Evolutionary conservation across 2,113 vertebrate genomes (phyloP), one percentile per base, ranked within the genome.

Genomic region (Bostrychus sinensis): DNA sequence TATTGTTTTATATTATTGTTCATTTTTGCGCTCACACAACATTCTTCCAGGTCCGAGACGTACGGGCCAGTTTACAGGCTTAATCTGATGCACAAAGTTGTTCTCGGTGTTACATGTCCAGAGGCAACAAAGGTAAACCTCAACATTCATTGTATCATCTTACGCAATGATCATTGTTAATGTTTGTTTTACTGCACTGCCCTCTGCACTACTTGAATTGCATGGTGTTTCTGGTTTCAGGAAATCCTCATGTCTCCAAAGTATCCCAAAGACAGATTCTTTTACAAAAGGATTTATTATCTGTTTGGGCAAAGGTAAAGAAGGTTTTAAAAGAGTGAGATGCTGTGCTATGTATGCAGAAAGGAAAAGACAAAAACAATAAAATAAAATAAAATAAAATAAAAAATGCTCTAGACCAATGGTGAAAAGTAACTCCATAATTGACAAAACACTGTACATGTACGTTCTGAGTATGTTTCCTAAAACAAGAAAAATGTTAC

Each of bases 241-340:
- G 87, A 91, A 60, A 22, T 92, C 28, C 34, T 93, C 78, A 92
- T 92, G 91, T 92, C 91, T 14, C 16, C 89, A n/a, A 92, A 92
- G 65, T 89, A 91, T 32, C 72, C 70, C 2, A 92, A 93, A 79
- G 80, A 89, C 23, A 51, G n/a, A 5, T 19, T 72, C 4, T 1
- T 86, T 17, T 85, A 89, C 71, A 78, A 63, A 6, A 71, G 7
- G 14, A 58, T 92, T 12, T 91, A 72, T 70, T 7, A 12, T 36
- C 36, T 93, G 45, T 93, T 93, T 87, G 89, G 89, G 25, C 50
- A 77, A 76, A 90, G 90, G 90, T 92, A 68, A n/a, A 12, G 7
- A 1, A 32, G 1, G 5, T 32, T 32, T 32, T 32, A 2, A 32
- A 32, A 32, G 30, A 32, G 30, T 32, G 5, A 3, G 30, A 32